Base-by-base conservation (phyloP, 2,888 invertebrate species). In the Nematopogon swammerdamellus region DNA sequence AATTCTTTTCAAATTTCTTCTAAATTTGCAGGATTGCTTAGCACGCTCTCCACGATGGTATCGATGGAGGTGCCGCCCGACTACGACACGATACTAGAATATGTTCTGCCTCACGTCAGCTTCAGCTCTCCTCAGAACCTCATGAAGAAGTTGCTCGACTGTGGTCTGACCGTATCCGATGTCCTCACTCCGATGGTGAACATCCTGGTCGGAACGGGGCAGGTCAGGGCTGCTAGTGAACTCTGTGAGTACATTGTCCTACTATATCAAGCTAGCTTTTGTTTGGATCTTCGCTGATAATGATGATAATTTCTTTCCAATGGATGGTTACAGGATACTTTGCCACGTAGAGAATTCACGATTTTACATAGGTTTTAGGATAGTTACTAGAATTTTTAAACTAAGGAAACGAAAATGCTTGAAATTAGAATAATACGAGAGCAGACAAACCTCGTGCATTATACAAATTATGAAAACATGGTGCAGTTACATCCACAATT, bases 91-190 rank as follows among this genome's bases (percentile, higher is more conserved):
- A 61, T 87, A 46, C 60, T 68, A 20, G 60, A 72, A 1, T 85
- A 84, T 57, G 68, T 83, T 0, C 57, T 87, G 3, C 85, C 85
- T 0, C 70, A 73, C 53, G 77, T 82, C 30, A 75, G 80, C 55
- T 72, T 79, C 49, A 70, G 67, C 0, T 72, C 82, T 14, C 72
- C 81, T 1, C 68, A 74, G 60, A 67, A 72, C 46, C 57, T 81
- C 46, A 68, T 84, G 63, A 73, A 72, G 62, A 82, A 80, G 60
- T 71, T 85, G 50, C 57, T 63, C n/a, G 68, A 72, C 17, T 56
- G 67, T 0, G 81, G 81, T 0, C 57, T 82, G 3, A 57, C 67
- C 0, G 63, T 68, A 0, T 60, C 65, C 5, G 60, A 61, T 0
- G 66, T 75, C 2, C 56, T 82, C 2, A 79, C 79, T 1, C 77